These are phyloP conservation scores for Druon quercuslanigerum DNA, from an alignment of 1,140 invertebrate genomes.

Conservation along the genomic window DNA sequence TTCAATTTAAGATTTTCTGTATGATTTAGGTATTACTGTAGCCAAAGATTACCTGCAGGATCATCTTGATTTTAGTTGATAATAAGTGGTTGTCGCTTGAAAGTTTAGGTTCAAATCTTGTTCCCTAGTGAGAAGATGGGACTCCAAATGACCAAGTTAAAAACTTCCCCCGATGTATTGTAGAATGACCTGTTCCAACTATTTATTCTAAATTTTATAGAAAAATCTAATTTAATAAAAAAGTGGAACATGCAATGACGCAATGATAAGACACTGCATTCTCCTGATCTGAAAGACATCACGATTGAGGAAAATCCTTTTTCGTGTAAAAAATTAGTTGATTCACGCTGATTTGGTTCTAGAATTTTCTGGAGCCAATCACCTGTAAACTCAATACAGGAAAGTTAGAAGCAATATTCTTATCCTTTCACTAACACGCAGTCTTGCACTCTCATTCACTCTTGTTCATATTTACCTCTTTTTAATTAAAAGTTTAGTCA, in stretches of 20 bases:
- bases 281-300: too few species aligned
- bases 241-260: too few species aligned
- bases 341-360: too few species aligned
- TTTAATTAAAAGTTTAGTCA: too few species aligned
- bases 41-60: conserved; percentile 65
- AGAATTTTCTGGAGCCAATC: conserved; percentile 33
- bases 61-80: conserved; percentile 52
- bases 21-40: conserved; percentile 56
- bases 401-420: conserved; percentile 56
- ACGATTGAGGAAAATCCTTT: too few species aligned
- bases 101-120: not conserved
- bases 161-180: not conserved
- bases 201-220: not conserved
- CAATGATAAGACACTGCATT: too few species aligned
- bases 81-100: not conserved
- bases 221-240: too few species aligned
- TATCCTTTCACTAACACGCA: conserved; percentile 18
- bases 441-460: not conserved
- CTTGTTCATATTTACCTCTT: not conserved
- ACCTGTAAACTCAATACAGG: conserved; percentile 71
- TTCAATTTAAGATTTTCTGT: too few species aligned
- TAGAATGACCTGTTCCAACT: not conserved
- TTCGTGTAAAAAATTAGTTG: not conserved
- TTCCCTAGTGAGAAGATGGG: not conserved
- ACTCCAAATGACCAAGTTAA: not conserved